Evolutionary conservation across 2,888 invertebrate species (phyloP), one percentile per base, ranked within the genome.

Genomic region (Thereva nobilitata): DNA sequence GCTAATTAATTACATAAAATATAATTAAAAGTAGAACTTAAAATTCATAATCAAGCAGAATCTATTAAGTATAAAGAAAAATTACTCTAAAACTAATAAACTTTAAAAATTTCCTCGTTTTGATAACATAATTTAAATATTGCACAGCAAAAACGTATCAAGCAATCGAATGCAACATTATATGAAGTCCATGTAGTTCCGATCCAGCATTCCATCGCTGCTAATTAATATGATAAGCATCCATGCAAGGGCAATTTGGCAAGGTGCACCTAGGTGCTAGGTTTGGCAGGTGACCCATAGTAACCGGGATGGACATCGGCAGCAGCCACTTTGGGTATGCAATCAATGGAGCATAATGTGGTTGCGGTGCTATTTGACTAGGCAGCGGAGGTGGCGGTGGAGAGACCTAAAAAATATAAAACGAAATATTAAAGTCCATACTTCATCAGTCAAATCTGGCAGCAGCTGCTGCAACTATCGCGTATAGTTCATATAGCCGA

Each of bases 211-310:
- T 23, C 23, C 23, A 23, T 23, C 23, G 23, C 23, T 23, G 23
- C 70, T 72, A 75, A 68, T 74, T 74, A 23, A 79, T 76, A 50
- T 78, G 79, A 70, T 77, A 79, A 69, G 70, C 65, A 45, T 78
- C 77, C 73, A 79, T 70, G 68, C 79, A 79, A 40, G 74, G 73
- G 72, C 80, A 80, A 67, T 80, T 82, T 79, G 59, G 84, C 80
- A 34, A 82, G 78, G 74, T 79, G 78, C 66, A 84, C 78, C 67
- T 84, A 67, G 79, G 83, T 0, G 85, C 83, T 79, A 69, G 76
- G 76, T 73, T 81, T 78, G 72, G 81, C 72, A 55, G 82, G 75
- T 71, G 84, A 74, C 73, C 78, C 78, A 80, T 79, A 56, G 79
- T 78, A 0, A 80, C 76, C 6, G 80, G 80, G 71, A 80, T 79